A percentile compares a stretch with the other conserved stretches of the same genome.
phyloP scores from a whole-genome alignment of 37 sponge, comb jelly and placozoan genomes.

The Hormiphora californensis region DNA sequence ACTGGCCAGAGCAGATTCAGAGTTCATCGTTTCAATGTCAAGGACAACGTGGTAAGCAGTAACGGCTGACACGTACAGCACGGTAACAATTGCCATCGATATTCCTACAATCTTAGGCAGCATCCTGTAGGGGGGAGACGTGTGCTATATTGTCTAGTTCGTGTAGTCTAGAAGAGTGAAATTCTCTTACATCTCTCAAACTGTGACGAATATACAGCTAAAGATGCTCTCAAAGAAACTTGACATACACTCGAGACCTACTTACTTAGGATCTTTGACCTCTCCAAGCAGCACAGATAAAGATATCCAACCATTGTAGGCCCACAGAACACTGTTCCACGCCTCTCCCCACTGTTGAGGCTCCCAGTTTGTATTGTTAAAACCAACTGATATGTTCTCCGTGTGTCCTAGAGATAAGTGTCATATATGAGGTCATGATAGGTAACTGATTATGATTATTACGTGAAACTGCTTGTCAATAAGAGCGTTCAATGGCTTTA shows the following conservation, averaged over 20 bases:
- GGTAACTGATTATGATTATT: too few species aligned
- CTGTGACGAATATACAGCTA: too few species aligned
- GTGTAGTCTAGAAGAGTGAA: too few species aligned
- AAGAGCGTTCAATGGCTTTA: too few species aligned
- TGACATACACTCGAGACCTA: too few species aligned
- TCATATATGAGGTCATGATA: too few species aligned
- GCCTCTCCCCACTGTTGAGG: conserved; percentile 12
- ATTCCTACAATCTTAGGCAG: background rate
- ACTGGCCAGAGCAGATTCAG: conserved; percentile 1
- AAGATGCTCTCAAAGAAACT: too few species aligned
- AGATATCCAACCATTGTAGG: conserved; percentile 15
- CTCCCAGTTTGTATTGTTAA: background rate
- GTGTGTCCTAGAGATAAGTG: background rate
- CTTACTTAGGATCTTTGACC: conserved; percentile 1
- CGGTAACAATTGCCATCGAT: background rate
- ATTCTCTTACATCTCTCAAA: too few species aligned
- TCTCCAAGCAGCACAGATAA: background rate
- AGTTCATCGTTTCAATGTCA: background rate
- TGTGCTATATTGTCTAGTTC: too few species aligned
- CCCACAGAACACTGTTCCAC: conserved; percentile 28
- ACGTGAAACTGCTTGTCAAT: too few species aligned
- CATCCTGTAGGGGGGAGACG: background rate
- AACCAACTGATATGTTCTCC: background rate
- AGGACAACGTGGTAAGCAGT: background rate
- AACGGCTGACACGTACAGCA: background rate